Conservation (phyloP, 1,140 invertebrate genomes). For the Danaus melanippus region DNA sequence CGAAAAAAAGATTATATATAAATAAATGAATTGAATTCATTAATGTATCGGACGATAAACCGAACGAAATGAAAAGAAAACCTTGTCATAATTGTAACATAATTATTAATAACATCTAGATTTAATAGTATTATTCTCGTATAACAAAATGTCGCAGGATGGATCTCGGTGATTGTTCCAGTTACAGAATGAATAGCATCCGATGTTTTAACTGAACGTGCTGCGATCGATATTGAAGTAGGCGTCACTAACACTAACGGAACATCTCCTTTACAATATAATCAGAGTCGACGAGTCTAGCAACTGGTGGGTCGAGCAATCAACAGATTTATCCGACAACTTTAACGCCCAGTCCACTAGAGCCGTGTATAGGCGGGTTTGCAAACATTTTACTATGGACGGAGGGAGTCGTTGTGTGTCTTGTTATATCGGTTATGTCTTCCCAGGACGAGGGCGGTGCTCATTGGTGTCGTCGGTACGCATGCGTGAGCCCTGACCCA, state of each 20-base stretch:
- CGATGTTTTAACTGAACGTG: not conserved
- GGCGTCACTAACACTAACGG: slow-evolving; percentile 28
- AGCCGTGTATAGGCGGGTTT: slow-evolving; percentile 25
- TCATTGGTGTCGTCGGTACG: slow-evolving; percentile 60
- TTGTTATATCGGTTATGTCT: slow-evolving; percentile 42
- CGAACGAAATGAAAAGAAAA: no score
- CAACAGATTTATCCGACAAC: slow-evolving; percentile 58
- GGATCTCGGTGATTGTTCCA: no score
- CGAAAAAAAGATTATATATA: no score
- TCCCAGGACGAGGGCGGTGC: slow-evolving; percentile 54
- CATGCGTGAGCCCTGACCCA: slow-evolving; percentile 61
- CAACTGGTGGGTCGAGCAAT: slow-evolving; percentile 56
- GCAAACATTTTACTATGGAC: slow-evolving; percentile 25
- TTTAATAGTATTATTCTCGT: no score
- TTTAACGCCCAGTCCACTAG: slow-evolving; percentile 29
- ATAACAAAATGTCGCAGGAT: no score
- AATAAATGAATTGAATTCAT: no score
- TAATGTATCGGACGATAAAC: no score
- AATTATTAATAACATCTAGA: no score
- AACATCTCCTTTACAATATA: slow-evolving; percentile 34
- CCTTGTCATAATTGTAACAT: no score
- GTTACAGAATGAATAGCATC: no score
- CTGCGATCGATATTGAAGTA: slow-evolving; percentile 19
- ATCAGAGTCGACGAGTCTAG: slow-evolving; percentile 52
- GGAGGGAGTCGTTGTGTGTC: slow-evolving; percentile 30